Conservation (phyloP, 2,888 invertebrate species). For the Epinotia ramella region DNA sequence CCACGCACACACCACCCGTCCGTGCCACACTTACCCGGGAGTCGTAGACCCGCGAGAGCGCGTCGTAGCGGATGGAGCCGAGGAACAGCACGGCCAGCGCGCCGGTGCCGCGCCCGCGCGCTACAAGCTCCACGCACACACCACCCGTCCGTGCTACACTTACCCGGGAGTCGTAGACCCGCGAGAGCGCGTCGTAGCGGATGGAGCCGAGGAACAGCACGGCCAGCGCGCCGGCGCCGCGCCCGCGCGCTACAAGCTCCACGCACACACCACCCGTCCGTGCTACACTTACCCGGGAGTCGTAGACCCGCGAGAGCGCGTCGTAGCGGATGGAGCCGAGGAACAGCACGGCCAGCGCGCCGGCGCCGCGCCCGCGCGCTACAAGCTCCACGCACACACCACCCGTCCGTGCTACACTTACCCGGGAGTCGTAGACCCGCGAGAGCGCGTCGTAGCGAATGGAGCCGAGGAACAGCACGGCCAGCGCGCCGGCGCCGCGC, state of each 20-base stretch:
- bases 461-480: slow-evolving; percentile 98
- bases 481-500: slow-evolving; percentile 93
- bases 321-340: slow-evolving; percentile 99
- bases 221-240: slow-evolving; percentile 93
- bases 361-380: slow-evolving; percentile 94
- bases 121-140: slow-evolving; percentile 96
- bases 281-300: slow-evolving; percentile 91
- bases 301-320: slow-evolving; percentile 98
- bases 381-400: slow-evolving; percentile 95
- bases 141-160: slow-evolving; percentile 60
- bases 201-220: slow-evolving; percentile 99
- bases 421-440: slow-evolving; percentile 97
- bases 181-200: slow-evolving; percentile 98
- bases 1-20: too few relatives aligned
- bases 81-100: slow-evolving; percentile 98
- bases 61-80: slow-evolving; percentile 98
- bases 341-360: slow-evolving; percentile 97
- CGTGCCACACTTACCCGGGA: too few relatives aligned
- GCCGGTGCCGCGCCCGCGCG: slow-evolving; percentile 93
- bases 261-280: slow-evolving; percentile 86
- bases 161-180: slow-evolving; percentile 98
- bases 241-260: slow-evolving; percentile 97
- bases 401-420: slow-evolving; percentile 74
- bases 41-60: slow-evolving; percentile 98
- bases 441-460: slow-evolving; percentile 99